Conservation (phyloP, 2,888 invertebrate species). For the Drosophila borealis region DNA sequence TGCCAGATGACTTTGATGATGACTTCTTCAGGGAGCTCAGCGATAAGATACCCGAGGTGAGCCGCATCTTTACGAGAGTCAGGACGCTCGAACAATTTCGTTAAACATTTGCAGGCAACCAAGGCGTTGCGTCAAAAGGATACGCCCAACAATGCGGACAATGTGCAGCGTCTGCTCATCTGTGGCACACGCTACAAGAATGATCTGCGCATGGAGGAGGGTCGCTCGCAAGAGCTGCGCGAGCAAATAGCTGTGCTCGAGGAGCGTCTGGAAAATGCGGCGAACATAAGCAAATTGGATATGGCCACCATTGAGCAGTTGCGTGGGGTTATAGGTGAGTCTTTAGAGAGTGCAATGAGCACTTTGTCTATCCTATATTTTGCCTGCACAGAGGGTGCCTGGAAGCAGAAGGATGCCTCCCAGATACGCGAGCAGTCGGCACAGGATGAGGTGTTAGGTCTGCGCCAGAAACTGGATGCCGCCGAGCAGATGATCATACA, state of each 20-base stretch:
- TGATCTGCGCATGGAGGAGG: constrained; percentile 74
- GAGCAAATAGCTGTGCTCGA: constrained; percentile 71
- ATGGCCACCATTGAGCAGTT: constrained; percentile 82
- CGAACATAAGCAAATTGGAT: constrained; percentile 78
- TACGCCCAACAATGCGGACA: constrained; percentile 82
- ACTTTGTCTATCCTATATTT: background rate
- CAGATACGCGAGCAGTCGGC: constrained; percentile 83
- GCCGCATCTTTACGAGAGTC: background rate
- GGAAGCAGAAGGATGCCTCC: constrained; percentile 84
- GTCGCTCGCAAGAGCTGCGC: constrained; percentile 72
- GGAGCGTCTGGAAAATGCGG: constrained; percentile 70
- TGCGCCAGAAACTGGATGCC: constrained; percentile 81
- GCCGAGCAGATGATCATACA: constrained; percentile 80
- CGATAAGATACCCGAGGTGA: constrained; percentile 80
- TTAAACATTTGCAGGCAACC: constrained; percentile 63
- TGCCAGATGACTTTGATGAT: constrained; percentile 84
- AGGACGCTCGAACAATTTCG: background rate
- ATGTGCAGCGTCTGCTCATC: constrained; percentile 83
- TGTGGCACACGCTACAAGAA: constrained; percentile 81
- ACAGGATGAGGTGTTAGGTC: constrained; percentile 81
- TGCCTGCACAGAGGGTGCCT: constrained; percentile 80
- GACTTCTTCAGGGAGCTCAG: constrained; percentile 80
- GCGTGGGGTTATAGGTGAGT: constrained; percentile 82
- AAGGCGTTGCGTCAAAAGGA: constrained; percentile 83
- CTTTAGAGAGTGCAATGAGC: constrained; percentile 78